These are phyloP conservation scores for Tetrapedia diversipes DNA, from an alignment of 2,888 invertebrate genomes.

Conservation along the genomic window DNA sequence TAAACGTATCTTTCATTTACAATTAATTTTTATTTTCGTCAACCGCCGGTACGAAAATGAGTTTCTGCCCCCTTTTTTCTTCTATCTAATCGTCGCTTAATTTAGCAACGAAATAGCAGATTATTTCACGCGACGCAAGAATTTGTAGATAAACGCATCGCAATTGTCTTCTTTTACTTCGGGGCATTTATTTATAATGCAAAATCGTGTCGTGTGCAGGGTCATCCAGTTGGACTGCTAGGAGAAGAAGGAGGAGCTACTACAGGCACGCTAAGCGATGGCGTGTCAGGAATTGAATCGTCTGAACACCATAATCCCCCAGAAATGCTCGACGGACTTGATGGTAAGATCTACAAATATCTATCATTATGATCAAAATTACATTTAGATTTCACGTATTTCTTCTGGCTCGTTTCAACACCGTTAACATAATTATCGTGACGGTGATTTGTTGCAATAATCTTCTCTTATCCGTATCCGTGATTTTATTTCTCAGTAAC, in stretches of 20 bases:
- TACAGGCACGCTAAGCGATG: slow-evolving; percentile 78
- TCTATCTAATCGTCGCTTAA: neutral
- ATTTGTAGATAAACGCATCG: neutral
- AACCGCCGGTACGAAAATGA: too few species aligned
- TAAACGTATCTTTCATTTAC: neutral
- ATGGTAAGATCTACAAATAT: slow-evolving; percentile 81
- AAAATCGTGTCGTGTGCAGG: slow-evolving; percentile 73
- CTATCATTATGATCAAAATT: slow-evolving; percentile 69
- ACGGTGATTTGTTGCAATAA: neutral
- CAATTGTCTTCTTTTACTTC: neutral
- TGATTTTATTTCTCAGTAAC: neutral
- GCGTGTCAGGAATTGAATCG: slow-evolving; percentile 79
- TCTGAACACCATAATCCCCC: slow-evolving; percentile 82
- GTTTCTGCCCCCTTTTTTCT: neutral
- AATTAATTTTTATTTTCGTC: too few species aligned
- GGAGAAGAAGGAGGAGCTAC: slow-evolving; percentile 79
- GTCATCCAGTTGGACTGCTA: slow-evolving; percentile 80
- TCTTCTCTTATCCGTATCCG: neutral
- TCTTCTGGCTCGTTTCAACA: slow-evolving; percentile 42
- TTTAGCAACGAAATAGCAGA: neutral
- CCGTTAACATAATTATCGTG: neutral
- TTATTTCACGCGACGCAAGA: neutral
- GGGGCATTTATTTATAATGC: slow-evolving; percentile 32
- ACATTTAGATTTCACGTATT: slow-evolving; percentile 69
- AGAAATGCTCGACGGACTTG: slow-evolving; percentile 83